Percentiles rank a stretch among this genome's conserved stretches.
These are phyloP conservation scores for Venustoraphidia nigricollis DNA, from an alignment of 2,888 invertebrate genomes.

Conservation along the genomic window DNA sequence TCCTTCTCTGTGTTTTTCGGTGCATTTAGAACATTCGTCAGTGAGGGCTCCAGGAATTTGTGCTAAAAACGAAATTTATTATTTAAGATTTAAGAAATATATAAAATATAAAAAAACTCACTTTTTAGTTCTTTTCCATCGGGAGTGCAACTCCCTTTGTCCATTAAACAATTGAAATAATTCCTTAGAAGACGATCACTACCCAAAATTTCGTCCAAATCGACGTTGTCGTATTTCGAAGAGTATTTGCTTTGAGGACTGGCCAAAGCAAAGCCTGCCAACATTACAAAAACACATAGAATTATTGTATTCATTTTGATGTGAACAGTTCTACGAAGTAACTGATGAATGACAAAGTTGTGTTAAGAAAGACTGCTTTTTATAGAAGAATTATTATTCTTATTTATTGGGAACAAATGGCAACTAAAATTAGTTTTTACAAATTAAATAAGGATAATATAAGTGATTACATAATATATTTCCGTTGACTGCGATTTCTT, in stretches of 20 bases:
- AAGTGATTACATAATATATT: too few relatives aligned
- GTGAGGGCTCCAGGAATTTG: too few relatives aligned
- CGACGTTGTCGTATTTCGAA: slow-evolving; percentile 50
- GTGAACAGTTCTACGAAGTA: background rate
- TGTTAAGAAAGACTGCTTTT: background rate
- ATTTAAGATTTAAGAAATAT: too few relatives aligned
- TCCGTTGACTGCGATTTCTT: too few relatives aligned
- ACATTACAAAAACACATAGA: background rate
- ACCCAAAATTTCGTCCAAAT: slow-evolving; percentile 46
- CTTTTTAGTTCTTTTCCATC: slow-evolving; percentile 57
- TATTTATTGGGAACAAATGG: too few relatives aligned
- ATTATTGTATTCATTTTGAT: background rate
- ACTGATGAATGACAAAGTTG: background rate
- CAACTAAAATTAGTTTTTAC: too few relatives aligned
- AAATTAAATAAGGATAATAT: too few relatives aligned
- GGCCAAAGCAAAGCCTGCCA: slow-evolving; percentile 1
- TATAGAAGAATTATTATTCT: background rate
- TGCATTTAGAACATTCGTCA: too few relatives aligned
- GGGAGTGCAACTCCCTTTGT: slow-evolving; percentile 45
- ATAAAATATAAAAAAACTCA: slow-evolving; percentile 17
- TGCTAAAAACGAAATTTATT: too few relatives aligned
- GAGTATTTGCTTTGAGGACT: slow-evolving; percentile 31
- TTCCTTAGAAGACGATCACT: slow-evolving; percentile 48
- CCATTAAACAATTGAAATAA: slow-evolving; percentile 50
- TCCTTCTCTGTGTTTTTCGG: too few relatives aligned